A percentile compares a stretch with the other conserved stretches of the same genome.
Evolutionary conservation across 1,140 invertebrate species (phyloP).

Genomic region (Lordiphosa mommai): DNA sequence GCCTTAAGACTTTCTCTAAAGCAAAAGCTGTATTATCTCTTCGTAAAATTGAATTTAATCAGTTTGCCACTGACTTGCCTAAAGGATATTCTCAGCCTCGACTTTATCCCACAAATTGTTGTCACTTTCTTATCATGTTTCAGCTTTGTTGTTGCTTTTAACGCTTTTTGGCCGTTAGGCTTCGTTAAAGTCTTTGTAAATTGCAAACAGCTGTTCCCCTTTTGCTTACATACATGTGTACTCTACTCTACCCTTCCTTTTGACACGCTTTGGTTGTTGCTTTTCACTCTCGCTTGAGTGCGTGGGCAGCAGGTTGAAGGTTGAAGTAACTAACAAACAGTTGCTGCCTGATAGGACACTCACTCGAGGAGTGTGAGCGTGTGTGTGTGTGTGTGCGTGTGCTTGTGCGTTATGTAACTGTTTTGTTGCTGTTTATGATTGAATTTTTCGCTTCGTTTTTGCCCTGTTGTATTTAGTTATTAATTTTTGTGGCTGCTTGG

Average conservation of each 20-base stretch:
- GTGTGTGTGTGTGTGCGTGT: conserved; percentile 1
- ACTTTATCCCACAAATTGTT: not conserved
- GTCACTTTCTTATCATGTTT: conserved; percentile 7
- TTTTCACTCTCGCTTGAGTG: conserved; percentile 17
- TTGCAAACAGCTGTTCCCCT: conserved; percentile 24
- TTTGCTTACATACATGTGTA: not conserved
- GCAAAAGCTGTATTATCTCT: too few species aligned
- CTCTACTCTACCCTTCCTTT: not conserved
- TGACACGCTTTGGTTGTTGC: not conserved
- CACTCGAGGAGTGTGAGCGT: not conserved
- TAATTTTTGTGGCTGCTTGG: conserved; percentile 26
- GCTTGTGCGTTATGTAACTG: conserved; percentile 40
- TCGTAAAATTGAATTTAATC: too few species aligned
- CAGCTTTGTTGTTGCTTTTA: not conserved
- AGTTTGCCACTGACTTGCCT: too few species aligned
- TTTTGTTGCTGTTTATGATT: conserved; percentile 51
- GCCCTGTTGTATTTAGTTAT: conserved; percentile 35
- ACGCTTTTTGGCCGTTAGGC: conserved; percentile 9
- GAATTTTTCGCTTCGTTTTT: conserved; percentile 36
- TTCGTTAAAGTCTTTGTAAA: conserved; percentile 25
- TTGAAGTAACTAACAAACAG: conserved; percentile 1
- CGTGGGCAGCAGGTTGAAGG: conserved; percentile 7
- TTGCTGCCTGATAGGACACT: conserved; percentile 20
- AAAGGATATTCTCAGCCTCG: not conserved
- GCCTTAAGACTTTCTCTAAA: too few species aligned